phyloP scores from a whole-genome alignment of 2,113 vertebrate genomes.

The Phylloscopus whistleri region DNA sequence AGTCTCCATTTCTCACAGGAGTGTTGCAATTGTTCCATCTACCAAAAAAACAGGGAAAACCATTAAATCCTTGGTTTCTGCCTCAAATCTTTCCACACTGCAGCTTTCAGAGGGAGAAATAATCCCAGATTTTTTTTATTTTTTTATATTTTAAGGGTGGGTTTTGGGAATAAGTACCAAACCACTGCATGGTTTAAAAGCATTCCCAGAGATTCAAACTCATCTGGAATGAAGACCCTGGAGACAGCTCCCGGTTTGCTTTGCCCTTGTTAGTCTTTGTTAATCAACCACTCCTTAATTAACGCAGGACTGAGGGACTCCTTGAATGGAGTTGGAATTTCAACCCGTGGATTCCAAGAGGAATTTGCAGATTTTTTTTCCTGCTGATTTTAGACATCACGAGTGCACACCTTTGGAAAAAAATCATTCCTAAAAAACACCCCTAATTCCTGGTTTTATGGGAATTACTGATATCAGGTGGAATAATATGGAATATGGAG shows the following conservation, averaged over 20 bases:
- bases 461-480: not conserved
- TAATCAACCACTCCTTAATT: not conserved
- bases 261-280: not conserved
- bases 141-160: not conserved
- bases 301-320: not conserved
- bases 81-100: not conserved
- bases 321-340: not conserved
- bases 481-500: not conserved
- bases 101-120: not conserved
- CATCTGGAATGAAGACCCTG: not conserved
- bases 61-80: not conserved
- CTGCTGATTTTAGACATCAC: not conserved
- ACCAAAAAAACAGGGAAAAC: slow-evolving; percentile 77
- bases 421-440: not conserved
- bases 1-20: slow-evolving; percentile 87
- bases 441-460: not conserved
- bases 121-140: not conserved
- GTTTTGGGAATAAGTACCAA: not conserved
- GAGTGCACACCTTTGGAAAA: not conserved
- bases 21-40: slow-evolving; percentile 95
- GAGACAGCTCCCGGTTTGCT: not conserved
- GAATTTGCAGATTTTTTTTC: not conserved
- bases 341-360: not conserved
- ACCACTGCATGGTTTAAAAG: not conserved
- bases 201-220: not conserved